phyloP scores from a whole-genome alignment of 1,140 invertebrate genomes.

The Sycobia sp. region DNA sequence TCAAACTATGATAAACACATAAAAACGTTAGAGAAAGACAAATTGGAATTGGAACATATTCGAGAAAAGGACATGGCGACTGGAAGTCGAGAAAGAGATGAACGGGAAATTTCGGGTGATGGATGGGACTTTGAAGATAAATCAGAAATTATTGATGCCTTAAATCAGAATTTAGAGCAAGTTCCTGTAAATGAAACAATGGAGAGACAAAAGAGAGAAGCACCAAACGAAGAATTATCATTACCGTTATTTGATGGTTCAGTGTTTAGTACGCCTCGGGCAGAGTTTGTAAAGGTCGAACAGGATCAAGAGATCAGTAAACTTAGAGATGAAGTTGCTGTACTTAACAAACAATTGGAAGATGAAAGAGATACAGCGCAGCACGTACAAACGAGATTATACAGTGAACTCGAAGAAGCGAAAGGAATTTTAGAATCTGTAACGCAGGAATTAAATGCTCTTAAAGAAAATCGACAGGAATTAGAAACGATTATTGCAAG shows the following conservation, averaged over 20 bases:
- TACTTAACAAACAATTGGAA: conserved; percentile 30
- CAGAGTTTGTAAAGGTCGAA: neutral
- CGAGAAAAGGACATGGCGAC: too few relatives aligned
- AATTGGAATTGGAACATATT: conserved; percentile 39
- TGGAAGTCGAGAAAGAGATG: too few relatives aligned
- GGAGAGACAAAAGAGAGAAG: conserved; percentile 2
- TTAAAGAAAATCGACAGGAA: too few relatives aligned
- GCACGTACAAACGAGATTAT: conserved; percentile 30
- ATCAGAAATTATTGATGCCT: too few relatives aligned
- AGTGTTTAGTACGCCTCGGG: conserved; percentile 3
- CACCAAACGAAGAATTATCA: too few relatives aligned
- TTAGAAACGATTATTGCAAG: too few relatives aligned
- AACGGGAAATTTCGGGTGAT: too few relatives aligned
- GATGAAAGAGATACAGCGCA: conserved; percentile 30
- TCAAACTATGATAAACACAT: conserved; percentile 29
- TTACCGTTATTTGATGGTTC: conserved; percentile 26
- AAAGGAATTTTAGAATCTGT: neutral
- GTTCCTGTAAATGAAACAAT: neutral
- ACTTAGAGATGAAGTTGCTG: conserved; percentile 34
- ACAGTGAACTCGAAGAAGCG: conserved; percentile 34
- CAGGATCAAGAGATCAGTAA: conserved; percentile 33
- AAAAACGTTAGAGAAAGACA: conserved; percentile 28
- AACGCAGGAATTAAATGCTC: neutral
- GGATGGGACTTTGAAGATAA: too few relatives aligned
- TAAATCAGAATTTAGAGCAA: too few relatives aligned